Percentiles rank a stretch among this genome's conserved stretches.
phyloP scores from a whole-genome alignment of 2,113 vertebrate species.

The Blennius ocellaris region DNA sequence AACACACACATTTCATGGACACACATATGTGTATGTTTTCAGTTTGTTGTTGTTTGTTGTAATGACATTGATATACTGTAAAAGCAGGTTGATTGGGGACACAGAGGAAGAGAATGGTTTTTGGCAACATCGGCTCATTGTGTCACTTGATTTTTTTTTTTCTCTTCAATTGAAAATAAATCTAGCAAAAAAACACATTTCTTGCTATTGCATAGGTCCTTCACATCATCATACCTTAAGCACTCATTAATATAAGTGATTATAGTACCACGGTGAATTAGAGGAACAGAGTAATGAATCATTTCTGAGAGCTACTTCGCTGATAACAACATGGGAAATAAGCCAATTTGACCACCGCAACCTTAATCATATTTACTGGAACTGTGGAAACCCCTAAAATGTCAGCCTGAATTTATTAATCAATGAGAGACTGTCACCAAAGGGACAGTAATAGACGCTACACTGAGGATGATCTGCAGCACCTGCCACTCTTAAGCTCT shows the following conservation, averaged over 20 bases:
- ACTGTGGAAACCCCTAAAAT: constrained; percentile 65
- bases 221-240: constrained; percentile 22
- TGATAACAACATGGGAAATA: constrained; percentile 52
- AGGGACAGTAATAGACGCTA: constrained; percentile 69
- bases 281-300: constrained; percentile 37
- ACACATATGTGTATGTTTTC: background rate
- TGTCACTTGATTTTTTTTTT: background rate
- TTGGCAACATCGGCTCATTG: background rate
- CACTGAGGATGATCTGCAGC: constrained; percentile 73
- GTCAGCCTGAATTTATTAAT: constrained; percentile 69
- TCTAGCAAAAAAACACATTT: background rate
- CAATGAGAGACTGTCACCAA: constrained; percentile 68
- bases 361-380: constrained; percentile 71
- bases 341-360: constrained; percentile 64
- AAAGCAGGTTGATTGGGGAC: constrained; percentile 6
- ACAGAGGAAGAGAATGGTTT: background rate
- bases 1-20: background rate
- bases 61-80: constrained; percentile 1
- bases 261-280: constrained; percentile 32
- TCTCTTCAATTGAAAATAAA: constrained; percentile 5
- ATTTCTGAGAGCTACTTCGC: constrained; percentile 33
- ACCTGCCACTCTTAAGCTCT: constrained; percentile 78
- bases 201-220: constrained; percentile 4
- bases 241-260: constrained; percentile 35
- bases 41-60: background rate